Base-by-base conservation (phyloP, 2,797 vertebrate species). In the Saxicola maurus region DNA sequence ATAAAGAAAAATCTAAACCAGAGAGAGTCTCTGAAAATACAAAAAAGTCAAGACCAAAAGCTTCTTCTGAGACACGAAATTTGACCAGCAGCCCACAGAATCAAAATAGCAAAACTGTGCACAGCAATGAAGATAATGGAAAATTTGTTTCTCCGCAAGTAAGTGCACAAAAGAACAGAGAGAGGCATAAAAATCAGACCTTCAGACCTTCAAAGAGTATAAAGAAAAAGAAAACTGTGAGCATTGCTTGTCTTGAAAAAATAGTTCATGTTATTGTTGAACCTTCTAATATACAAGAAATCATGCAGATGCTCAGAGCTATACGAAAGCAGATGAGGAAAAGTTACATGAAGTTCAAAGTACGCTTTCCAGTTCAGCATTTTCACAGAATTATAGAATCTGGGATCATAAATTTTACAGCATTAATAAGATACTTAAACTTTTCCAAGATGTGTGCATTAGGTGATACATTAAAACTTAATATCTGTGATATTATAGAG, bases 321-420 rank as follows among this genome's bases (percentile, higher is more conserved):
- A 97, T 99, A 94, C 98, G 98, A 20, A 94, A 96, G 24, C 98
- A 98, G 92, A 97, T 99, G 82, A 97, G 99, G 48, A 98, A 98
- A 94, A 99, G 97, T 96, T 99, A 99, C 38, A 99, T 99, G 99
- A 99, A 99, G 93, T 98, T 99, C 93, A 98, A 99, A 91, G 98
- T 99, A 72, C 98, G 96, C 27, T 99, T 99, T 94, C 98, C 98
- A 67, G 97, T 97, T 88, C 98, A 98, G 86, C 98, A 98, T 52
- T 99, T 99, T 95, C 98, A 98, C 80, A 98, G 98, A 42, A 98
- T 99, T 92, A 98, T 99, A 96, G 98, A 99, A 55, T 98, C 98
- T 85, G 98, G 98, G 88, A 97, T 98, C 73, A 97, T 98, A 75
- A 99, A 98, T 81, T 99, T 99, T 93, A 96, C 98, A 40, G 98